Base-by-base conservation (phyloP, 2,888 invertebrate species). In the Eilema depressum region DNA sequence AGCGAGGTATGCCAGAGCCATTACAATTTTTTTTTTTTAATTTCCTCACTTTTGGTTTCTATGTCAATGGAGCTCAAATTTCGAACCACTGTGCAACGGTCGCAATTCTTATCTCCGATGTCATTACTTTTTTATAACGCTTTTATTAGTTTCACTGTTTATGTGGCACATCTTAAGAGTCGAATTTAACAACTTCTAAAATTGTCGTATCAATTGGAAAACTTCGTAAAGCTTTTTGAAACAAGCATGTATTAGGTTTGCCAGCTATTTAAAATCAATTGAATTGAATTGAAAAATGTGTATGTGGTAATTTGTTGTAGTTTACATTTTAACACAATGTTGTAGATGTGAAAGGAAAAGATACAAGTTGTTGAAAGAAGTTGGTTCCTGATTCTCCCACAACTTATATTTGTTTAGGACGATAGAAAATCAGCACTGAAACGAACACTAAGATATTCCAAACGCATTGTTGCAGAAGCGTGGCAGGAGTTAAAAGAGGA, bases 181-280 rank as follows among this genome's bases (percentile, higher is more conserved):
- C n/a, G 53, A n/a, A 53, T 53, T 53, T n/a, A 53, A 53, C 53
- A 53, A 53, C 53, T 53, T n/a, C n/a, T 53, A 53, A 47, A 53
- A 53, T 53, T 53, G n/a, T 53, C n/a, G 53, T 53, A 53, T n/a
- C 8, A n/a, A 53, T 53, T n/a, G 8, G 20, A n/a, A n/a, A 53
- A 47, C 5, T 4, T 47, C 17, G 5, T 5, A 47, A 20, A 47
- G 5, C 53, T 53, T 47, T 20, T 47, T 47, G 5, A 0, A 5
- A 3, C 4, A 20, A 47, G 41, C 7, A 5, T 5, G 47, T 47
- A 20, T 47, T 20, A 4, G 3, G 1, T 47, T 17, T 41, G 17
- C 14, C 1, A 53, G 20, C 8, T 53, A 8, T 1, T 20, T 47
- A 17, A 5, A 47, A 47, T 47, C 47, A 47, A 47, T 20, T 47